A percentile compares a stretch with the other conserved stretches of the same genome.
Conservation (phyloP, 2,888 invertebrate species). For the Strigamia transsilvanica region DNA sequence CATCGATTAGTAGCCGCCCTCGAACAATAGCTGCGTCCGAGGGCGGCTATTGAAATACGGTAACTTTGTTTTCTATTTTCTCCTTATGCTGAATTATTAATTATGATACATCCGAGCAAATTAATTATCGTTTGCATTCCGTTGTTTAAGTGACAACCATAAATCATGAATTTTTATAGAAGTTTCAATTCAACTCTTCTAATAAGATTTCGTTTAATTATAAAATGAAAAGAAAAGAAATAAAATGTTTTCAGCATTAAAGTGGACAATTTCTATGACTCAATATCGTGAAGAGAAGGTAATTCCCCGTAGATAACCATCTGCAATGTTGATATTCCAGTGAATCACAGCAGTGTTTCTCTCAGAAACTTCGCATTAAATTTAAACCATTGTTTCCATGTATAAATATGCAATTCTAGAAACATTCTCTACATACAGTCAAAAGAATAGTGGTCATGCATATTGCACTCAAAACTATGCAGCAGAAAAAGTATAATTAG, state of each 20-base stretch:
- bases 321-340: slow-evolving; percentile 32
- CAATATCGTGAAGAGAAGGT: neutral
- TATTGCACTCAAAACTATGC: neutral
- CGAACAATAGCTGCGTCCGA: no score
- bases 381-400: neutral
- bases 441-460: neutral
- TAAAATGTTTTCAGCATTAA: neutral
- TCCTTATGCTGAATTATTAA: no score
- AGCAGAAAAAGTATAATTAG: neutral
- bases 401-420: neutral
- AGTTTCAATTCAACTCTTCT: no score
- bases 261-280: neutral
- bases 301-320: slow-evolving; percentile 3
- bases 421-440: neutral
- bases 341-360: neutral
- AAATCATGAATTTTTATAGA: no score
- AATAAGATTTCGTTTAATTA: no score
- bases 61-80: no score
- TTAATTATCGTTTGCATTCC: no score
- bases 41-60: no score
- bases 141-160: no score
- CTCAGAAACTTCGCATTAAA: neutral
- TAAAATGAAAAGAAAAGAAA: no score
- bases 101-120: no score
- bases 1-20: no score